Evolutionary conservation across 2,113 vertebrate genomes (phyloP), one percentile per base, ranked within the genome.

Genomic region (Pelobates fuscus): DNA sequence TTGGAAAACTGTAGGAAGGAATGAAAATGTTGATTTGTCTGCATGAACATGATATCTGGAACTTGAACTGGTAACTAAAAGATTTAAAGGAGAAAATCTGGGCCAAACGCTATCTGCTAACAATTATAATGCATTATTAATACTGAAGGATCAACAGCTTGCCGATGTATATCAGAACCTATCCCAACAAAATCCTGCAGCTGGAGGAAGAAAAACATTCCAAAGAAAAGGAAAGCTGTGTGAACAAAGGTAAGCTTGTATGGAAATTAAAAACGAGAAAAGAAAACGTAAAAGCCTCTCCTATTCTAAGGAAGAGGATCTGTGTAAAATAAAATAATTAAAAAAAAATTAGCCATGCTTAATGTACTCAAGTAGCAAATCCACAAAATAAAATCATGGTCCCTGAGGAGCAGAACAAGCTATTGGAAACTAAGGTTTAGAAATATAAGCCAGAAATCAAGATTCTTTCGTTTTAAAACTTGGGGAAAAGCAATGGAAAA

Each of bases 221-320:
- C 44, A 49, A 14, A 49, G 44, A 49, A 49, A 49, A 49, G 17
- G 44, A 49, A 49, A 49, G 44, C 44, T 49, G 44, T 49, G 44
- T 17, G 44, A 49, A 49, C 44, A 49, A 49, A 49, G 44, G 44
- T 49, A 49, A 41, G 44, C 44, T 49, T 49, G 44, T 49, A 49
- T 49, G 44, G 44, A 49, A 49, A 49, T 49, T 49, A 49, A 49
- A 49, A 15, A 49, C 12, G 44, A 49, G 3, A 49, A 49, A 49
- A 49, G 44, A 49, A 49, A 15, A 49, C 15, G 44, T 49, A 49
- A 49, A 52, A 68, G 20, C 25, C 58, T 75, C 81, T 84, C 81
- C 61, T 83, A 79, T 84, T 84, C 77, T 81, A 78, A 74, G 65
- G 82, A 81, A 71, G 30, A 52, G 69, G 68, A 74, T 80, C 11